Percentiles rank a stretch among this genome's conserved stretches.
phyloP scores from a whole-genome alignment of 2,888 invertebrate genomes.

The Abrostola tripartita region DNA sequence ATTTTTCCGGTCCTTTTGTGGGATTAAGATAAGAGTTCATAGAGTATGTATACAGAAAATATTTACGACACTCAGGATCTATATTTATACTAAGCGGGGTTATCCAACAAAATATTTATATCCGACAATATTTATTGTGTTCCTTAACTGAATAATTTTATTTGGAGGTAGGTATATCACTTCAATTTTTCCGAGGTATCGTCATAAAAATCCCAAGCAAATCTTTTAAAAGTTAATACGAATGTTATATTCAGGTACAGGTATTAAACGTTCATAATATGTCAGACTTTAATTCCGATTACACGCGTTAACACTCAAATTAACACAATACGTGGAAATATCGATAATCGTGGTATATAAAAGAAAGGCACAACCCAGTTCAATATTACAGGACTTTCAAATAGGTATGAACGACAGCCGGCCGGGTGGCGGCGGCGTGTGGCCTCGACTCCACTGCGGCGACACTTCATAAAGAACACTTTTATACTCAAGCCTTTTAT shows the following conservation, averaged over 20 bases:
- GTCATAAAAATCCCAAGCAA: background rate
- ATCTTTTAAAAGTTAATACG: constrained; percentile 3
- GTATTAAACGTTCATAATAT: no score
- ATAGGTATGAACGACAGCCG: constrained; percentile 84
- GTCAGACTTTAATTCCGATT: background rate
- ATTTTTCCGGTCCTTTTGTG: constrained; percentile 31
- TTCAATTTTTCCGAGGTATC: constrained; percentile 14
- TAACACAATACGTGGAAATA: constrained; percentile 51
- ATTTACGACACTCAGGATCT: constrained; percentile 34
- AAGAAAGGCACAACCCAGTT: constrained; percentile 67
- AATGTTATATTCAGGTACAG: no score
- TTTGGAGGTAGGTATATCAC: constrained; percentile 15
- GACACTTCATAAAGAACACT: constrained; percentile 88
- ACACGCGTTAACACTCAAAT: background rate
- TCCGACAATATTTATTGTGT: constrained; percentile 45
- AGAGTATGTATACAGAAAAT: constrained; percentile 34
- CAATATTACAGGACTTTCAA: constrained; percentile 86
- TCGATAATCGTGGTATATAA: constrained; percentile 67
- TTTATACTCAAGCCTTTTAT: constrained; percentile 86
- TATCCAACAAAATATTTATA: constrained; percentile 54
- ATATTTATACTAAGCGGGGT: constrained; percentile 40
- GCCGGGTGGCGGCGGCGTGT: constrained; percentile 59
- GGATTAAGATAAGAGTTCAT: constrained; percentile 39
- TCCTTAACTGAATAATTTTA: constrained; percentile 34
- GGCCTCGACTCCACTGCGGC: constrained; percentile 72